phyloP scores from a whole-genome alignment of 2,113 vertebrate species.

The Corythoichthys intestinalis region DNA sequence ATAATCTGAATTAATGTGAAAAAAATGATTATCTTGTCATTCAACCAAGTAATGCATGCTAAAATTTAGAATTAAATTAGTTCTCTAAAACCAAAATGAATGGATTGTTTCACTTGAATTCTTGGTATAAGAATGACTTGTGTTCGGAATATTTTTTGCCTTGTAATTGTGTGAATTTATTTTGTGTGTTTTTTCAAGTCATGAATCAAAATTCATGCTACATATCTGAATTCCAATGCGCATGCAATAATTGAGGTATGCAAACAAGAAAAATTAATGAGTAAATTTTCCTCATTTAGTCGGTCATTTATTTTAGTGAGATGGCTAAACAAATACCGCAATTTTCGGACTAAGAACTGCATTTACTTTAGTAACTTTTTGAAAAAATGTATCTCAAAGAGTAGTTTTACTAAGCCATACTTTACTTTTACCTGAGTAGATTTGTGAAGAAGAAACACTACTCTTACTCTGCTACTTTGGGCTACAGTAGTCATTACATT shows the following conservation, averaged over 20 bases:
- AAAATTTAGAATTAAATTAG: background rate
- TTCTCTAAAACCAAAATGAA: background rate
- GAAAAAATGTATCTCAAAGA: too few species aligned
- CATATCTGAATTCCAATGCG: background rate
- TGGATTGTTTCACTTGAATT: background rate
- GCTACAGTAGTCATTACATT: too few species aligned
- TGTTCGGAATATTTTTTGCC: background rate
- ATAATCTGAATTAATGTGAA: too few species aligned
- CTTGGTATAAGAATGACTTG: background rate
- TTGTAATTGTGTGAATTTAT: background rate
- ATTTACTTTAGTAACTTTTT: too few species aligned
- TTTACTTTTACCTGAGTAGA: too few species aligned
- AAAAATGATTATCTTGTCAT: too few species aligned
- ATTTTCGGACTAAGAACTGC: too few species aligned
- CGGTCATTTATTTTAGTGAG: background rate
- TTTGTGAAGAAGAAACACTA: too few species aligned
- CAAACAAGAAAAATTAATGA: background rate
- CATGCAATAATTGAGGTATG: background rate
- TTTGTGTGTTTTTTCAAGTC: background rate
- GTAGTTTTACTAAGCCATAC: too few species aligned
- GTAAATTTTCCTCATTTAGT: background rate
- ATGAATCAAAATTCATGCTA: background rate
- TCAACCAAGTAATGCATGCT: too few species aligned
- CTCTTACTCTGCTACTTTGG: too few species aligned
- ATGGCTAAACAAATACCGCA: too few species aligned